phyloP scores from a whole-genome alignment of 2,113 vertebrate genomes.

The Pica pica region DNA sequence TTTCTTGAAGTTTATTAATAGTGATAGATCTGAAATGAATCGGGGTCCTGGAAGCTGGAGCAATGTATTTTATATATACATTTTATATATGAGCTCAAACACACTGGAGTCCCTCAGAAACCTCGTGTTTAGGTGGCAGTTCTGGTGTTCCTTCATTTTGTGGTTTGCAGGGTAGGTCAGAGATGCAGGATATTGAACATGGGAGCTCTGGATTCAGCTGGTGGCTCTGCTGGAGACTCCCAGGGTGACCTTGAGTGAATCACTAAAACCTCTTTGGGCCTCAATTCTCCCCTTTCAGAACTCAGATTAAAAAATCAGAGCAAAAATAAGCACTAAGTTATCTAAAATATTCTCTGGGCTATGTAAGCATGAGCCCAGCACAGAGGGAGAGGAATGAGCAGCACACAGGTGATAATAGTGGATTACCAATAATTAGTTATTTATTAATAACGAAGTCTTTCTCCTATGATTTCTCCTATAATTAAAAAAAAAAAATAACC shows the following conservation, averaged over 20 bases:
- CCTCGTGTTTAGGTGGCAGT: background rate
- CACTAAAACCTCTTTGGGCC: background rate
- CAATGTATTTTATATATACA: background rate
- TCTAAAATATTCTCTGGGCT: background rate
- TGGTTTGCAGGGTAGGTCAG: background rate
- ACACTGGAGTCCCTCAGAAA: background rate
- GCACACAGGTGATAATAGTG: background rate
- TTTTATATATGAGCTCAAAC: background rate
- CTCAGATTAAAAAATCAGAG: background rate
- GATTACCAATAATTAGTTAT: background rate
- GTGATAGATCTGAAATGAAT: background rate
- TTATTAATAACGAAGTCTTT: background rate
- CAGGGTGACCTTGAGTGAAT: background rate
- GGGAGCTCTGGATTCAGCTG: background rate
- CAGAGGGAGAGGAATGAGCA: background rate
- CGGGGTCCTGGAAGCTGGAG: background rate
- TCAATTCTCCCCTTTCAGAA: background rate
- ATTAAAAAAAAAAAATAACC: background rate
- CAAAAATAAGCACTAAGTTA: background rate
- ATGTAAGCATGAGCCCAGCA: background rate
- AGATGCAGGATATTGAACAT: background rate
- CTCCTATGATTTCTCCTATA: background rate
- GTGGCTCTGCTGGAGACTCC: background rate
- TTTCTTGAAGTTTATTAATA: constrained; percentile 12
- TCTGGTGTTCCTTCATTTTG: background rate